These are phyloP conservation scores for Philopotamus ludificatus DNA, from an alignment of 1,140 invertebrate species.

Conservation along the genomic window DNA sequence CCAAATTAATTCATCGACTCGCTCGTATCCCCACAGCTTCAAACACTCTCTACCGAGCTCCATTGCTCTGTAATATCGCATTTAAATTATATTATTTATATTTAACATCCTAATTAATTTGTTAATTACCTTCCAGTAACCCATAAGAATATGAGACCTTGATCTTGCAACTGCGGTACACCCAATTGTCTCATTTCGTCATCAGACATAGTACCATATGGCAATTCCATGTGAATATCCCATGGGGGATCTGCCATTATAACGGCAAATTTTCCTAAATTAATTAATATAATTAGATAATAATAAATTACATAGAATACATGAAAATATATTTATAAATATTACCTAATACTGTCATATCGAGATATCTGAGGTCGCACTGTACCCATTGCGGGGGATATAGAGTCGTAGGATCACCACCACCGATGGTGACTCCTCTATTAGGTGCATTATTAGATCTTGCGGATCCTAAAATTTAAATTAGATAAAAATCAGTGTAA, in stretches of 20 bases:
- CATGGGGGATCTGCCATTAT: constrained; percentile 97
- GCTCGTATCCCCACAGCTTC: constrained; percentile 91
- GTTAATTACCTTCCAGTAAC: constrained; percentile 84
- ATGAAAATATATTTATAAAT: constrained; percentile 2
- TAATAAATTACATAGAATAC: background rate
- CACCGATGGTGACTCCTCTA: constrained; percentile 35
- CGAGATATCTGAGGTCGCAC: constrained; percentile 91
- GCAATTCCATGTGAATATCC: constrained; percentile 98
- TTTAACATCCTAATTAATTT: constrained; percentile 19
- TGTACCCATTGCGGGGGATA: constrained; percentile 96
- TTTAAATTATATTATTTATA: background rate
- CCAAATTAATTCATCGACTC: constrained; percentile 98
- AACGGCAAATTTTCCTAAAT: constrained; percentile 79
- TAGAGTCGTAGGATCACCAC: constrained; percentile 64
- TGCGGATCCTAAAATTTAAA: constrained; percentile 13
- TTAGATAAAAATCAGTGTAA: background rate
- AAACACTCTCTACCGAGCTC: constrained; percentile 92
- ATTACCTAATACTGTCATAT: constrained; percentile 89
- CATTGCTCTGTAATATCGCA: constrained; percentile 75
- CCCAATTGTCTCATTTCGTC: constrained; percentile 97
- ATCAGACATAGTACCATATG: constrained; percentile 98
- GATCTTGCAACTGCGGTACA: constrained; percentile 87
- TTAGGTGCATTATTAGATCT: constrained; percentile 32
- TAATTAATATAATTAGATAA: background rate
- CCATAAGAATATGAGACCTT: constrained; percentile 96